These are phyloP conservation scores for Leptopilina boulardi DNA, from an alignment of 1,140 invertebrate genomes.

Conservation along the genomic window DNA sequence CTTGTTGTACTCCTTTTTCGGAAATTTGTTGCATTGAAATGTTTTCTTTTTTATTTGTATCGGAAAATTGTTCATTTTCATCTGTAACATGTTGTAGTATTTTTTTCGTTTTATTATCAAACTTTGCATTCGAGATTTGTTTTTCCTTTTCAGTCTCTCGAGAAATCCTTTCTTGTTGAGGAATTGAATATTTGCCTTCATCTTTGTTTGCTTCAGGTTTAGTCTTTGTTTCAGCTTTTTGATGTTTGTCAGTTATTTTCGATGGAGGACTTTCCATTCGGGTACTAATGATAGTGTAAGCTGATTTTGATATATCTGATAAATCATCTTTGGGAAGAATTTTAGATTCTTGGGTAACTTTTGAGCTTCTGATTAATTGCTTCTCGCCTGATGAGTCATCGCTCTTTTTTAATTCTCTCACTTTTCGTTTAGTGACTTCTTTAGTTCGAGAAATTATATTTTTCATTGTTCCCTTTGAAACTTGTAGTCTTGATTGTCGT, in stretches of 20 bases:
- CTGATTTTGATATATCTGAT: not conserved
- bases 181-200: too few species aligned
- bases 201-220: not conserved
- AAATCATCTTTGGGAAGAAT: not conserved
- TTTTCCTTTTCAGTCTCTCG: too few species aligned
- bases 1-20: too few species aligned
- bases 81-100: too few species aligned
- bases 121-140: too few species aligned
- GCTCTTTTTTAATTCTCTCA: not conserved
- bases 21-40: too few species aligned
- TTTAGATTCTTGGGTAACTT: not conserved
- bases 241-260: slow-evolving; percentile 24
- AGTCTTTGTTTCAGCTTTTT: slow-evolving; percentile 34
- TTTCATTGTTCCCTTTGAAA: slow-evolving; percentile 48
- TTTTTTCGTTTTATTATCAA: too few species aligned
- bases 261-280: not conserved
- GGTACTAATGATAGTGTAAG: not conserved
- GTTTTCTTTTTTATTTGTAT: too few species aligned
- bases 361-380: not conserved
- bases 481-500: slow-evolving; percentile 47
- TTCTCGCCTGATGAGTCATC: slow-evolving; percentile 4
- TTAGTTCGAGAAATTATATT: slow-evolving; percentile 42
- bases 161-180: too few species aligned
- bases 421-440: slow-evolving; percentile 15
- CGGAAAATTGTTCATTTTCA: too few species aligned